phyloP scores from a whole-genome alignment of 1,140 invertebrate species.

The Trissolcus basalis region DNA sequence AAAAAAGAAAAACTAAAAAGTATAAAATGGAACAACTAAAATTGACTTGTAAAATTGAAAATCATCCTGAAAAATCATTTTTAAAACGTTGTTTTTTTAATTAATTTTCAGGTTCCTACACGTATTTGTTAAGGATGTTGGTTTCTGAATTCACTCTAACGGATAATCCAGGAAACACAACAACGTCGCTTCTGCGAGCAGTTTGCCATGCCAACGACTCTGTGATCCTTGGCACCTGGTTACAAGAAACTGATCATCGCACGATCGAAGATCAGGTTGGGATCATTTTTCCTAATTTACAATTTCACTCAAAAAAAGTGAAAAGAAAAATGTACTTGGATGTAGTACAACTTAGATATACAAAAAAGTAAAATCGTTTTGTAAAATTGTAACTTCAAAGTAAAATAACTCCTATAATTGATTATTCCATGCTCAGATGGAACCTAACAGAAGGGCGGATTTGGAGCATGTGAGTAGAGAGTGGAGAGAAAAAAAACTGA shows the following conservation, averaged over 20 bases:
- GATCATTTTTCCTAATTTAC: conserved; percentile 44
- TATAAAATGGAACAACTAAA: too few species aligned
- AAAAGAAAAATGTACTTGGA: too few species aligned
- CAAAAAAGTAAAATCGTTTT: too few species aligned
- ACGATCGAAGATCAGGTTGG: conserved; percentile 97
- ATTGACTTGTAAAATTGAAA: too few species aligned
- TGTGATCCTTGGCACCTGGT: conserved; percentile 89
- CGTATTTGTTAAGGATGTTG: conserved; percentile 91
- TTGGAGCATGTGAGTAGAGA: conserved; percentile 84
- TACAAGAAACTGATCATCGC: conserved; percentile 96
- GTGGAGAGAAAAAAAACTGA: conserved; percentile 17
- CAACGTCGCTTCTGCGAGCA: conserved; percentile 89
- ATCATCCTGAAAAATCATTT: too few species aligned
- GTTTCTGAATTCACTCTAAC: conserved; percentile 97
- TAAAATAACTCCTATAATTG: conserved; percentile 40
- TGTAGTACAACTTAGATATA: too few species aligned
- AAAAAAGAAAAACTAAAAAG: neutral
- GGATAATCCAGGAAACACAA: conserved; percentile 96
- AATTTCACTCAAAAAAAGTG: too few species aligned
- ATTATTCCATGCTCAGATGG: conserved; percentile 80
- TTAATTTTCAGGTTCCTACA: conserved; percentile 82
- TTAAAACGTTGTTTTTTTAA: neutral
- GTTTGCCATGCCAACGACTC: conserved; percentile 95
- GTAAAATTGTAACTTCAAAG: too few species aligned
- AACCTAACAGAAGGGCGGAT: conserved; percentile 83